These are phyloP conservation scores for Apodemus sylvaticus DNA, from an alignment of 2,113 vertebrate species.

Conservation along the genomic window DNA sequence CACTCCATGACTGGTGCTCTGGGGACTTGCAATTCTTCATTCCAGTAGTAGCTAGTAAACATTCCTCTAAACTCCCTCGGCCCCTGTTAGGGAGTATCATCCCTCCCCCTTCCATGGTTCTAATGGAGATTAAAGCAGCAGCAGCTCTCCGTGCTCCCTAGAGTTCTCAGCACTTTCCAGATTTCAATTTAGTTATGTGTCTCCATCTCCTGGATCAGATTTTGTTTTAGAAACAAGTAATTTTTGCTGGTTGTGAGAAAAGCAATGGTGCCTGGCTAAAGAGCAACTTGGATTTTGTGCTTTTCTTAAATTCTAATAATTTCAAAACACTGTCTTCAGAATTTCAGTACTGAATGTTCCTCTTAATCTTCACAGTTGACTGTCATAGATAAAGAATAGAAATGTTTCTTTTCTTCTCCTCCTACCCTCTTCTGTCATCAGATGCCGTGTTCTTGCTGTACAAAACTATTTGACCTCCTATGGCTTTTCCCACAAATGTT, in stretches of 20 bases:
- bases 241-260: not conserved
- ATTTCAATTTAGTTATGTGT: not conserved
- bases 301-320: not conserved
- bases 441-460: not conserved
- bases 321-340: not conserved
- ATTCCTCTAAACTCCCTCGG: not conserved
- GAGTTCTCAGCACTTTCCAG: not conserved
- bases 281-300: not conserved
- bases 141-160: not conserved
- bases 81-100: not conserved
- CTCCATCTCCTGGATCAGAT: not conserved
- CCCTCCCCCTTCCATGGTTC: not conserved
- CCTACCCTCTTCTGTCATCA: no score
- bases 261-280: not conserved
- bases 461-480: not conserved
- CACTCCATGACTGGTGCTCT: not conserved
- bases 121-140: slow-evolving; percentile 8
- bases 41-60: not conserved
- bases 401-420: not conserved
- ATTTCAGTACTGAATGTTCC: not conserved
- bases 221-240: not conserved
- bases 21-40: not conserved
- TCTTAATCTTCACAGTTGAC: not conserved
- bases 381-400: not conserved
- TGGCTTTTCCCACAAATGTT: not conserved